phyloP scores from a whole-genome alignment of 2,113 vertebrate genomes.

The Meriones unguiculatus region DNA sequence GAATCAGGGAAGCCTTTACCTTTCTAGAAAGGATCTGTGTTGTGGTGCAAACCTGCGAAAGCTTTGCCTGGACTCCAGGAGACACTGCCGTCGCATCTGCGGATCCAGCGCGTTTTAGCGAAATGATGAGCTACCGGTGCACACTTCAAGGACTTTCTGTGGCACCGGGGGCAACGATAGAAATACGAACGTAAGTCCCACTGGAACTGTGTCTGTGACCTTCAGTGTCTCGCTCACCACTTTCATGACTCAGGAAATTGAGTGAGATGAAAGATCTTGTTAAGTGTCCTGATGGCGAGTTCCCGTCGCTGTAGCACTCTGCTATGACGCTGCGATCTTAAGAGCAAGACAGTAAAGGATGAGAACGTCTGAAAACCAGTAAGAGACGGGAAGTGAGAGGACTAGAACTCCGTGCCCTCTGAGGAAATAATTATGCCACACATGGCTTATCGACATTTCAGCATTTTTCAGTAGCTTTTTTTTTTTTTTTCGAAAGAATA shows the following conservation, averaged over 20 bases:
- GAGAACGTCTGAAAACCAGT: not conserved
- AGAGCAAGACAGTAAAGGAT: not conserved
- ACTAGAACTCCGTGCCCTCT: slow-evolving; percentile 32
- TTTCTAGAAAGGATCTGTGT: not conserved
- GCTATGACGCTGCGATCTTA: not conserved
- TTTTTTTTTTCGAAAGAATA: not conserved
- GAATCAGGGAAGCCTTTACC: not conserved
- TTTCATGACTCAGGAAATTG: not conserved
- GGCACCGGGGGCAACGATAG: not conserved
- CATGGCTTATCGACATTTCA: slow-evolving; percentile 40
- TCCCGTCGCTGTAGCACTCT: not conserved
- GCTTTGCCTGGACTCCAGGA: not conserved
- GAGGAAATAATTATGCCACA: slow-evolving; percentile 28
- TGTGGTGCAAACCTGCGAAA: not conserved
- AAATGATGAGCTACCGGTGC: not conserved
- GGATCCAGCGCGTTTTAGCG: not conserved
- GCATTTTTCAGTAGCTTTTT: not conserved
- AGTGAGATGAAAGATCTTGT: not conserved
- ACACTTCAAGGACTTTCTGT: not conserved
- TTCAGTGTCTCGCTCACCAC: not conserved
- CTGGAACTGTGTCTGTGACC: not conserved
- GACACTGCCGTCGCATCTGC: not conserved
- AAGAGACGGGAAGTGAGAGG: not conserved
- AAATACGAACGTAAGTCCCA: not conserved
- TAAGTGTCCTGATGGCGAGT: not conserved